A percentile compares a stretch with the other conserved stretches of the same genome.
phyloP scores from a whole-genome alignment of 2,797 vertebrate species.

The Poeciliopsis infans region DNA sequence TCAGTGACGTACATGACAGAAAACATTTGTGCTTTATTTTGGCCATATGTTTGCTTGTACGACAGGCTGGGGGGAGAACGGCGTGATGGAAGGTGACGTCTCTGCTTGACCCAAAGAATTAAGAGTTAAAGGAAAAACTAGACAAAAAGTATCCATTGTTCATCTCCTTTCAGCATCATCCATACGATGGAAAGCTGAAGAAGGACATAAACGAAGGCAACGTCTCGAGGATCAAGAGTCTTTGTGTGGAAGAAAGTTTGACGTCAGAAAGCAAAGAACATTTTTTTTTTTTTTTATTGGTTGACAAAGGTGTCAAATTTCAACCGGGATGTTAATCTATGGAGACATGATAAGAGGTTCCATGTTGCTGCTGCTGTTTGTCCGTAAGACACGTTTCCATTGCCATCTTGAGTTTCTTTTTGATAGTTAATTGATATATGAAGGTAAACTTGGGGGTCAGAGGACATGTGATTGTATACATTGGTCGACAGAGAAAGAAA shows the following conservation, averaged over 20 bases:
- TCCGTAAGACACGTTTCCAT: slow-evolving; percentile 62
- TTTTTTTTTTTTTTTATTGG: neutral
- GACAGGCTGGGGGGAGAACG: neutral
- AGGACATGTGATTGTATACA: no score
- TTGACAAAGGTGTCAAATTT: neutral
- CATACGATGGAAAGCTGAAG: neutral
- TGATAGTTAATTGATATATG: no score
- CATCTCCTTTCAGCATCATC: neutral
- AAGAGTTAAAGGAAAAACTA: neutral
- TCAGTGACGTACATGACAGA: neutral
- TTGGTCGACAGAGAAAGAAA: no score
- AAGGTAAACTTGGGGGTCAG: no score
- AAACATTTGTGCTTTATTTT: neutral
- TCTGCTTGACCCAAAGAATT: no score
- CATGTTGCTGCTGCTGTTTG: slow-evolving; percentile 28
- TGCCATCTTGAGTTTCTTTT: slow-evolving; percentile 9
- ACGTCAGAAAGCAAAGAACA: neutral
- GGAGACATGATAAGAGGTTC: no score
- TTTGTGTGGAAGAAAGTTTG: slow-evolving; percentile 62
- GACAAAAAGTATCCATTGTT: neutral
- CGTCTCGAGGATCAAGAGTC: slow-evolving; percentile 51
- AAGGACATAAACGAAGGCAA: slow-evolving; percentile 67
- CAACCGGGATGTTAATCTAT: neutral
- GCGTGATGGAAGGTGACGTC: no score
- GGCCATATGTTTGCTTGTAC: neutral